Evolutionary conservation across 2,888 invertebrate species (phyloP).

Genomic region (Agonopterix alstromeriana): DNA sequence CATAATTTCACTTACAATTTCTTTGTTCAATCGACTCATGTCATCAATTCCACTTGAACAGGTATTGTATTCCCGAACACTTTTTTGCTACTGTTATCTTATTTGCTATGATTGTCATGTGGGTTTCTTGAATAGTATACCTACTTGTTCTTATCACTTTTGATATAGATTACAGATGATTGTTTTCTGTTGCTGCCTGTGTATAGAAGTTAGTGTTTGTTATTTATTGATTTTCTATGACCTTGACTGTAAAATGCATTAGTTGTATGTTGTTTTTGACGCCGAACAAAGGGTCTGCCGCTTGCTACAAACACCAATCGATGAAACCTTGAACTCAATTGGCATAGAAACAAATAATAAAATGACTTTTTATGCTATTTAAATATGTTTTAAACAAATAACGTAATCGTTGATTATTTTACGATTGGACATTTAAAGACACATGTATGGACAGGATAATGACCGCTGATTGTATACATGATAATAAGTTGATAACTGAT

Average conservation of each 20-base stretch:
- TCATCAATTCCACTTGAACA: background rate
- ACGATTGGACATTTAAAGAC: background rate
- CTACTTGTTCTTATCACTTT: slow-evolving; percentile 31
- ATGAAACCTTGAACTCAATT: slow-evolving; percentile 33
- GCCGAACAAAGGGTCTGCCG: too few species aligned
- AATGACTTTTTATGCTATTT: slow-evolving; percentile 10
- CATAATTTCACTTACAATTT: background rate
- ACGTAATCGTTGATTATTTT: slow-evolving; percentile 4
- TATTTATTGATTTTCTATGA: too few species aligned
- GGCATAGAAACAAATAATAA: slow-evolving; percentile 15
- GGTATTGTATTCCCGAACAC: slow-evolving; percentile 4
- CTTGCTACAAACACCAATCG: slow-evolving; percentile 19
- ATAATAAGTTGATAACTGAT: too few species aligned
- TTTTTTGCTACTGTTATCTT: slow-evolving; percentile 17
- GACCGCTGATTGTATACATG: too few species aligned
- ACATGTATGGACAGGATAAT: too few species aligned
- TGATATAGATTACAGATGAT: slow-evolving; percentile 1
- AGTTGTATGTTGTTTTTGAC: slow-evolving; percentile 12
- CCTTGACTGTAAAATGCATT: slow-evolving; percentile 8
- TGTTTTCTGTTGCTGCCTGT: too few species aligned
- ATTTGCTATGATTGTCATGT: slow-evolving; percentile 24
- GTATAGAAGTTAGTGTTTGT: too few species aligned
- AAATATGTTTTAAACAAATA: slow-evolving; percentile 16
- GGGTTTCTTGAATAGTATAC: slow-evolving; percentile 26
- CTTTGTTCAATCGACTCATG: slow-evolving; percentile 1